A percentile compares a stretch with the other conserved stretches of the same genome.
These are phyloP conservation scores for Julus scandinavius DNA, from an alignment of 2,888 invertebrate genomes.

Conservation along the genomic window DNA sequence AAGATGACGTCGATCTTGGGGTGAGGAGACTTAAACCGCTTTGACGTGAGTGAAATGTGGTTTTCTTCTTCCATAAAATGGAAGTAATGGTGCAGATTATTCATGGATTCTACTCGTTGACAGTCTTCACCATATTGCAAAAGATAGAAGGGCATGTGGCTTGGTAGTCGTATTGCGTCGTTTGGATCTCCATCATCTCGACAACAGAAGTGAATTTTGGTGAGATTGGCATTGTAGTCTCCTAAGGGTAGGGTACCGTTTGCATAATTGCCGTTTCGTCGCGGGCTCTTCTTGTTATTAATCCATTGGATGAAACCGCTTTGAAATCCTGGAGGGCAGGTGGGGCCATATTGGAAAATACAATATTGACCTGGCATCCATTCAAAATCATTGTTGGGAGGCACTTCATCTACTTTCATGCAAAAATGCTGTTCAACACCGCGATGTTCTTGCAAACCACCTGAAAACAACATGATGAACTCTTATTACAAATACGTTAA, in stretches of 20 bases:
- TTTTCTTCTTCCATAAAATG: conserved; percentile 61
- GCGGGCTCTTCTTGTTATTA: conserved; percentile 58
- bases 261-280: conserved; percentile 55
- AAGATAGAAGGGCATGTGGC: conserved; percentile 61
- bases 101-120: conserved; percentile 62
- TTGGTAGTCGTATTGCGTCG: conserved; percentile 60
- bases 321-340: conserved; percentile 60
- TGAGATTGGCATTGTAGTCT: conserved; percentile 59
- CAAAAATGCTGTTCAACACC: conserved; percentile 62
- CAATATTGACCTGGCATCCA: conserved; percentile 62
- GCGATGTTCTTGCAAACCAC: conserved; percentile 58
- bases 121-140: conserved; percentile 61
- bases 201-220: conserved; percentile 61
- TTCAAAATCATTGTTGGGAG: conserved; percentile 41
- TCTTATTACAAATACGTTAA: too few species aligned
- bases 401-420: conserved; percentile 57
- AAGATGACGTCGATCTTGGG: conserved; percentile 60
- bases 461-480: conserved; percentile 49
- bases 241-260: conserved; percentile 59
- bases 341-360: conserved; percentile 60
- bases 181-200: conserved; percentile 61
- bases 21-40: conserved; percentile 60
- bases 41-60: conserved; percentile 52
- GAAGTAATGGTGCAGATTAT: conserved; percentile 61
- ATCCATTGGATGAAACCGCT: conserved; percentile 61